Evolutionary conservation across 2,797 vertebrate species (phyloP), one percentile per base, ranked within the genome.

Genomic region (Cirrhinus molitorella): DNA sequence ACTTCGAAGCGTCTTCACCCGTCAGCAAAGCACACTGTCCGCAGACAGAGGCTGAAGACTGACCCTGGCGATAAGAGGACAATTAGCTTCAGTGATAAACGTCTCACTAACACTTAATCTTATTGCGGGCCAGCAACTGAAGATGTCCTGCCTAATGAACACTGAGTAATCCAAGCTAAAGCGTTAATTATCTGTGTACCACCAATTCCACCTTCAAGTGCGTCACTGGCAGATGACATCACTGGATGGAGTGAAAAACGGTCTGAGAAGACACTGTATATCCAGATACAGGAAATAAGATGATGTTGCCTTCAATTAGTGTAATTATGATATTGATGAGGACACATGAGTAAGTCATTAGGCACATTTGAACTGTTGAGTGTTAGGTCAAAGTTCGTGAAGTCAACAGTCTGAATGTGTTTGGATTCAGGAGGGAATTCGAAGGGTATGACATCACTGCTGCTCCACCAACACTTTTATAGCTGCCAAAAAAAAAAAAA

Each of bases 41-140:
- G 45, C 25, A 40, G 57, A 59, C 66, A 51, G 85, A 86, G 85
- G 88, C 88, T 78, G 17, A 85, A 92, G 89, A 88, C 79, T 81
- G 87, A 79, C 88, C 83, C 55, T 45, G 77, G 89, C 76, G 91
- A 92, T 93, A 91, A 91, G 55, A 34, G 76, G 37, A 66, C 85
- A 91, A 94, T 94, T 92, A 90, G 81, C 90, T 43, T 75, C 65
- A 80, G 80, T 81, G 93, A 92, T 91, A 88, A 88, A 89, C 85
- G 89, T 93, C 89, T 93, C 89, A 89, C 40, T 92, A 87, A 92
- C 91, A 90, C 82, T 79, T 93, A 93, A 95, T 92, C 87, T 47
- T 21, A 92, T 94, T 92, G 91, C n/a, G 84, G 84, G 88, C 87
- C 80, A 83, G 80, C 76, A 83, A 49, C 65, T 83, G 75, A 71